phyloP scores from a whole-genome alignment of 1,140 invertebrate species.

The Solen grandis region DNA sequence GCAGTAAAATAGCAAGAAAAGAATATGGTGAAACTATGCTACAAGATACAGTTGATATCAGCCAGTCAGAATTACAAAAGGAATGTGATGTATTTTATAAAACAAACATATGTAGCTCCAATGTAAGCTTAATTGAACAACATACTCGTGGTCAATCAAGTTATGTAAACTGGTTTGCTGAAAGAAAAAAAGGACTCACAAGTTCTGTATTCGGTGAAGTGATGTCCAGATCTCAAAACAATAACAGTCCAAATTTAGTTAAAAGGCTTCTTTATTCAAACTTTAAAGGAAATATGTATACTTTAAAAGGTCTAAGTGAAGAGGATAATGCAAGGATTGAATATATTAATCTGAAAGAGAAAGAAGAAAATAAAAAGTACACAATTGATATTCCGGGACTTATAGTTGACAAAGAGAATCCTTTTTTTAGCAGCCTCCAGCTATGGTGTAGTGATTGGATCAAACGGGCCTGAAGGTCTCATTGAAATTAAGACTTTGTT shows the following conservation, averaged over 20 bases:
- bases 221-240: not conserved
- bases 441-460: conserved; percentile 2
- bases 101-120: too few species aligned
- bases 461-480: not conserved
- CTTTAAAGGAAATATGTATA: conserved; percentile 10
- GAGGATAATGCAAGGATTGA: conserved; percentile 25
- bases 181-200: conserved; percentile 15
- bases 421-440: not conserved
- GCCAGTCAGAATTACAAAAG: too few species aligned
- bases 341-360: not conserved
- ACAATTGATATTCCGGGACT: too few species aligned
- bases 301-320: not conserved
- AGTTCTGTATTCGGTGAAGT: conserved; percentile 34
- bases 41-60: too few species aligned
- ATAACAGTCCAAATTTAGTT: not conserved
- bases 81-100: too few species aligned
- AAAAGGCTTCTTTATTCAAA: conserved; percentile 2
- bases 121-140: too few species aligned
- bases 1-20: too few species aligned
- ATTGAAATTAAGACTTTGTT: conserved; percentile 28
- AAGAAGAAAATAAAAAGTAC: too few species aligned
- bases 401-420: too few species aligned
- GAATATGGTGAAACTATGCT: too few species aligned
- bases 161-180: conserved; percentile 14
- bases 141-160: conserved; percentile 10